Evolutionary conservation across 2,797 vertebrate genomes (phyloP).

Genomic region (Syndactyla subalaris): DNA sequence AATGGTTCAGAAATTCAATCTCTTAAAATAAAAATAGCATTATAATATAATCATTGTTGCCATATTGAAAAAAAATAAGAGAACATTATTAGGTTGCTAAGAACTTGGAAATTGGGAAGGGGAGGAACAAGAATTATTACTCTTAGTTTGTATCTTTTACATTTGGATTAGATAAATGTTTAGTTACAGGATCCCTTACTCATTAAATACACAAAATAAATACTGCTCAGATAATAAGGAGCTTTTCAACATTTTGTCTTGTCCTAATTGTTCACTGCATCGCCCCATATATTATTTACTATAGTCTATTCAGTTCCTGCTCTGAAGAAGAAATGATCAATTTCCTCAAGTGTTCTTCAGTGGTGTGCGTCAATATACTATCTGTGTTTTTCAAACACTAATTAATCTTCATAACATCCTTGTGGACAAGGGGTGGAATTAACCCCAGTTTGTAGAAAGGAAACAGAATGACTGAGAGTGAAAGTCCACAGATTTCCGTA

Average conservation of each 20-base stretch:
- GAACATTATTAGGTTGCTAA: not conserved
- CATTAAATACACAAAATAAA: not conserved
- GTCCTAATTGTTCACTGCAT: not conserved
- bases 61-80: not conserved
- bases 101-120: not conserved
- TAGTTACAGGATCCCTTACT: not conserved
- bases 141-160: not conserved
- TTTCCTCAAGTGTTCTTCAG: not conserved
- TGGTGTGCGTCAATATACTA: not conserved
- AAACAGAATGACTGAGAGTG: not conserved
- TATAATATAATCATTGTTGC: not conserved
- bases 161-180: not conserved
- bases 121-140: not conserved
- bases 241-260: not conserved
- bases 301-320: not conserved
- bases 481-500: not conserved
- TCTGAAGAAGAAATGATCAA: slow-evolving; percentile 18
- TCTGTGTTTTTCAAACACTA: slow-evolving; percentile 27
- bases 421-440: not conserved
- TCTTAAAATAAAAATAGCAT: not conserved
- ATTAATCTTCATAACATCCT: slow-evolving; percentile 32
- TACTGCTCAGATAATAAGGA: not conserved
- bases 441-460: not conserved
- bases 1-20: not conserved
- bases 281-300: not conserved